These are phyloP conservation scores for Perccottus glenii DNA, from an alignment of 2,113 vertebrate species.

Conservation along the genomic window DNA sequence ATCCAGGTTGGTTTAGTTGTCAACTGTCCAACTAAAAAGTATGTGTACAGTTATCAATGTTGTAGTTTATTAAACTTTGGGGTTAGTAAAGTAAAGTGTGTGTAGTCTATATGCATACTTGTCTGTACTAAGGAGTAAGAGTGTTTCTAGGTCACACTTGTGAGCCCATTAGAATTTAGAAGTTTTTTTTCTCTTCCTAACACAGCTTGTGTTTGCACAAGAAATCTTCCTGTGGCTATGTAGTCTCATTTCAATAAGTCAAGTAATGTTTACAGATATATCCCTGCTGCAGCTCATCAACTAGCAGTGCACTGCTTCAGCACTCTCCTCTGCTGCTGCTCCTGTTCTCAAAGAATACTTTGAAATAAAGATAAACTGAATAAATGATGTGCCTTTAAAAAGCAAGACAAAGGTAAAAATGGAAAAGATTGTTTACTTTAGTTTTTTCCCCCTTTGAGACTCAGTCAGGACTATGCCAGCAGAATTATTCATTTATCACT, in stretches of 20 bases:
- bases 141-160: constrained; percentile 71
- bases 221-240: constrained; percentile 63
- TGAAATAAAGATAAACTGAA: constrained; percentile 65
- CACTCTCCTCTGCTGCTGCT: too few relatives aligned
- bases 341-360: constrained; percentile 56
- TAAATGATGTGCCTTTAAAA: constrained; percentile 56
- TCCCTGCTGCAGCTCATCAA: constrained; percentile 64
- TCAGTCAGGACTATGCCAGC: constrained; percentile 4
- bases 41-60: too few relatives aligned
- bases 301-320: constrained; percentile 46
- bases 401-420: constrained; percentile 38
- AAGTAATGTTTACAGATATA: constrained; percentile 71
- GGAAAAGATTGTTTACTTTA: constrained; percentile 13
- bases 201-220: constrained; percentile 67
- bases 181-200: constrained; percentile 26
- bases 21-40: too few relatives aligned
- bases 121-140: constrained; percentile 17
- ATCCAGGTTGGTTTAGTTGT: too few relatives aligned
- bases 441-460: constrained; percentile 10
- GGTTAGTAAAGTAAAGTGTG: constrained; percentile 34
- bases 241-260: constrained; percentile 70
- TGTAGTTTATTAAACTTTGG: neutral
- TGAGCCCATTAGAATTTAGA: constrained; percentile 65
- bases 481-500: constrained; percentile 40
- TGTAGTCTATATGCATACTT: constrained; percentile 25